These are phyloP conservation scores for Hydrotaea cyrtoneurina DNA, from an alignment of 2,888 invertebrate genomes.

Conservation along the genomic window DNA sequence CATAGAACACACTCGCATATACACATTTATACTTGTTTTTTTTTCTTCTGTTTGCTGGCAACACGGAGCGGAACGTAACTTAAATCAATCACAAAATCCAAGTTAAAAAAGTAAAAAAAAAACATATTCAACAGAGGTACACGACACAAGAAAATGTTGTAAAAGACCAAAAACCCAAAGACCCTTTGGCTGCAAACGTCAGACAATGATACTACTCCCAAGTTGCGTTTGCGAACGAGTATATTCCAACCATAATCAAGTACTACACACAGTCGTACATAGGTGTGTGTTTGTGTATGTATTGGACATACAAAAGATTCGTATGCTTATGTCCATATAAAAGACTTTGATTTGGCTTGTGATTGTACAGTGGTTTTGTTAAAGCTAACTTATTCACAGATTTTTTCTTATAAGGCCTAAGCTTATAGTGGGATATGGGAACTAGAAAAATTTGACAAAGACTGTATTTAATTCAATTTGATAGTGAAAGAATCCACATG, in stretches of 20 bases:
- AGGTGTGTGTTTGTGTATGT: no score
- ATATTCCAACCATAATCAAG: constrained; percentile 21
- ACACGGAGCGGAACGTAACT: constrained; percentile 7
- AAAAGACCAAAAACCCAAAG: constrained; percentile 20
- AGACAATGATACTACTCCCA: constrained; percentile 20
- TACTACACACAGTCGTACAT: not conserved
- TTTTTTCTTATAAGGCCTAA: no score
- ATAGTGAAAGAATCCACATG: no score
- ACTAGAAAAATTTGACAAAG: no score
- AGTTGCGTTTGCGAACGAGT: constrained; percentile 4
- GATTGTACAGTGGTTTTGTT: constrained; percentile 15
- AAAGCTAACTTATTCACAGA: not conserved
- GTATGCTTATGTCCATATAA: constrained; percentile 1
- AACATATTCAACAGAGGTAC: not conserved
- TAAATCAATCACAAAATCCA: constrained; percentile 37
- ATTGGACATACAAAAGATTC: no score
- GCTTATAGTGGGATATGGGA: no score
- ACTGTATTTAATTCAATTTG: no score
- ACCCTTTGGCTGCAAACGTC: constrained; percentile 31
- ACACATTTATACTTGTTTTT: constrained; percentile 1
- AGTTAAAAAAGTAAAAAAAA: not conserved
- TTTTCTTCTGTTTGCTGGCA: constrained; percentile 5
- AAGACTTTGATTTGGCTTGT: constrained; percentile 15
- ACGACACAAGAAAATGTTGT: constrained; percentile 15
- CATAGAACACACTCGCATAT: not conserved